Base-by-base conservation (phyloP, 2,888 invertebrate genomes). In the Limnephilus auricula region DNA sequence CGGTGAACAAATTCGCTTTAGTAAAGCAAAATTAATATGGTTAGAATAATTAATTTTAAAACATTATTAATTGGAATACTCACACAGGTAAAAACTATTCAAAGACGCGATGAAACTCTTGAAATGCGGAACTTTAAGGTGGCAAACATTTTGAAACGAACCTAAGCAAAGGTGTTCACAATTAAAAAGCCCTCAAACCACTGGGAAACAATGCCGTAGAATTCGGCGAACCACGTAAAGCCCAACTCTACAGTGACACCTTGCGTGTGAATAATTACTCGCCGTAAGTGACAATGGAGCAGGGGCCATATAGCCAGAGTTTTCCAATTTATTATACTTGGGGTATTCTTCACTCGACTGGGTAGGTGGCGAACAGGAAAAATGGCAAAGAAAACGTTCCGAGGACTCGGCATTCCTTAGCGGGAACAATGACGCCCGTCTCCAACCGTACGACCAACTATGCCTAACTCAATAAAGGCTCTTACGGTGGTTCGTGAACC, bases 241-340 rank as follows among this genome's bases (percentile, higher is more conserved):
- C 90, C 80, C 80, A 79, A 85, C 45, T 91, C 83, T 88, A 91
- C 50, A 89, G 50, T 85, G 90, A 90, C 91, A 84, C 90, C 92
- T 85, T 32, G 79, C 91, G 87, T 37, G 90, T 92, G 91, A 92
- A 92, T 92, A 92, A 92, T 92, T 92, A 91, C 92, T 89, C 79
- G 37, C 40, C 32, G 2, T 90, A 30, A 31, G 78, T 88, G 90
- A 90, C 88, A 90, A 90, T 83, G 45, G 87, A 32, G n/a, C 78
- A 50, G 78, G 50, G 32, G 86, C 84, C 83, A 85, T 37, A 37
- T n/a, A n/a, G 83, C 79, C 34, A 15, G 83, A 45, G 40, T 40
- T 40, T 90, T 91, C 90, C 88, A 89, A 90, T 91, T 65, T 89
- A 91, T 89, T 91, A 86, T 80, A 89, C 79, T 32, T 80, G 32